phyloP scores from a whole-genome alignment of 2,888 invertebrate species.

The Clunio marinus region DNA sequence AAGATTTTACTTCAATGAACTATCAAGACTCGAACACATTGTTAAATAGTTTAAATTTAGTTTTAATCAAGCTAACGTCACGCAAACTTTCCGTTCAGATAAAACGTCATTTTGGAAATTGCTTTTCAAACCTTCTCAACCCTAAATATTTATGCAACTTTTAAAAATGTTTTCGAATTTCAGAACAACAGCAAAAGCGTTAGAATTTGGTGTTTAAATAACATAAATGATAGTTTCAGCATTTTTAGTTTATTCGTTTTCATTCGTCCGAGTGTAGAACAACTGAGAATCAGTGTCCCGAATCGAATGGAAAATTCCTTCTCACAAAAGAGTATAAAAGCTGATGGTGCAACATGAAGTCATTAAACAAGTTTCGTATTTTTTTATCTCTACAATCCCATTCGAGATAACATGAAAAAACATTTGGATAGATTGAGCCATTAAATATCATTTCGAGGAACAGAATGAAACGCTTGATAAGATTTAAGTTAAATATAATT shows the following conservation, averaged over 20 bases:
- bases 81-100: neutral
- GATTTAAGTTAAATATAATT: neutral
- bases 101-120: too few species aligned
- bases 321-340: neutral
- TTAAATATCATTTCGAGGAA: neutral
- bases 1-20: too few species aligned
- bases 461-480: neutral
- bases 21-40: too few species aligned
- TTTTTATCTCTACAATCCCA: neutral
- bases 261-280: constrained; percentile 20
- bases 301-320: neutral
- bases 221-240: constrained; percentile 18
- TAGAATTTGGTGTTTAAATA: constrained; percentile 6
- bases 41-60: too few species aligned
- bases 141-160: too few species aligned
- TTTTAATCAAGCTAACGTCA: neutral
- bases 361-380: neutral
- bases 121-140: too few species aligned
- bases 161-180: too few species aligned
- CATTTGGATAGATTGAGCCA: neutral
- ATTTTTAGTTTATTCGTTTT: constrained; percentile 2
- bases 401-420: neutral
- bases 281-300: constrained; percentile 22
- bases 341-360: constrained; percentile 8
- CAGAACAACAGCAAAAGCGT: constrained; percentile 10